Evolutionary conservation across 2,888 invertebrate genomes (phyloP), one percentile per base, ranked within the genome.

Genomic region (Odontothrips loti): DNA sequence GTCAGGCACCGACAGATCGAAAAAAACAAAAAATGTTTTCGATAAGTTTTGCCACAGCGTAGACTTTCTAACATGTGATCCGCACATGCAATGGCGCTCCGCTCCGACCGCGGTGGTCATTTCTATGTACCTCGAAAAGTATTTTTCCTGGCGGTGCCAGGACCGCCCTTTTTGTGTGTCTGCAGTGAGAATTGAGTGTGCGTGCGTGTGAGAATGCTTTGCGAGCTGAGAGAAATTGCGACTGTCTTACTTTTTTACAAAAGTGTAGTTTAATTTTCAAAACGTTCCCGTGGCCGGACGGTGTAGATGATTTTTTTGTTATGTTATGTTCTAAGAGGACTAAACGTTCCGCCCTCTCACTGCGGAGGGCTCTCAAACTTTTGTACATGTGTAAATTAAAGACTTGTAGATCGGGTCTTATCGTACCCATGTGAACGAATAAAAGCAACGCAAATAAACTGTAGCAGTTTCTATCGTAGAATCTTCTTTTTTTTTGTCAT

Each of bases 81-180:
- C 34, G 34, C 34, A 43, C 34, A 6, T 43, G 34, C 34, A 6
- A 43, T 43, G 34, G 34, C 6, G 34, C 34, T 43, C 34, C 34
- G 34, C 34, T 43, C 34, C 34, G 34, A 2, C 34, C 34, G 34
- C 34, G 34, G 68, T 8, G 68, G 68, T 58, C 58, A 75, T 75
- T 75, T 58, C 34, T 75, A 27, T 75, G 68, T 75, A 75, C 68
- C 68, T 75, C 68, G 68, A 75, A 75, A 75, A 75, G 68, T 75
- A 75, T 75, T 75, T 58, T 75, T 23, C 68, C 68, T 75, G 68
- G 23, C 23, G 12, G 23, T 10, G 68, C 23, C 68, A 75, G 68
- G 68, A 27, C 68, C 27, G 68, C 9, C n/a, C 34, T 43, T 43
- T 51, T 51, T 51, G 58, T 58, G 58, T 58, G 58, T 17, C 58